Conservation (phyloP, 2,888 invertebrate species). For the Thymelicus acteon region DNA sequence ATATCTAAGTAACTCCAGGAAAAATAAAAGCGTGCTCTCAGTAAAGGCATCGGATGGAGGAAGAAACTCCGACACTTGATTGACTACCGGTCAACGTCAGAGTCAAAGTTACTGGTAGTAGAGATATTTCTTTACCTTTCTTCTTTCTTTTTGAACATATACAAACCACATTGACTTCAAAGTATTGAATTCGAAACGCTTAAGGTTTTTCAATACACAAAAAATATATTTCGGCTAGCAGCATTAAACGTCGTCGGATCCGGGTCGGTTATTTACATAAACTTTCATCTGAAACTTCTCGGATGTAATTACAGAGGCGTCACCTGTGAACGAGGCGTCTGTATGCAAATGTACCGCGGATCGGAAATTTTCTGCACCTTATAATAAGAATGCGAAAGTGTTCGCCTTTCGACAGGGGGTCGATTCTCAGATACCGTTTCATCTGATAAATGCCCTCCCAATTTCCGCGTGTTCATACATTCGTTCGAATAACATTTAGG, state of each 20-base stretch:
- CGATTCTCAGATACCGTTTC: slow-evolving; percentile 65
- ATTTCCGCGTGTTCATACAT: slow-evolving; percentile 76
- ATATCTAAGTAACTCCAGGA: too few relatives aligned
- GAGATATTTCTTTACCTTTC: too few relatives aligned
- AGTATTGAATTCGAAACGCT: too few relatives aligned
- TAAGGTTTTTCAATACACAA: not conserved
- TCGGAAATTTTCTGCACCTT: slow-evolving; percentile 77
- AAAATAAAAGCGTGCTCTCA: too few relatives aligned
- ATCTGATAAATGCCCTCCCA: slow-evolving; percentile 79
- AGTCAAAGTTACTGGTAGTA: too few relatives aligned
- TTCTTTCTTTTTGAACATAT: too few relatives aligned
- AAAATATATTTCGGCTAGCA: slow-evolving; percentile 17
- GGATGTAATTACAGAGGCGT: slow-evolving; percentile 79
- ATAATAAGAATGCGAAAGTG: slow-evolving; percentile 73
- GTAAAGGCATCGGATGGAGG: too few relatives aligned
- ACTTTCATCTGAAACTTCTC: slow-evolving; percentile 69
- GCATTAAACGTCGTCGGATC: slow-evolving; percentile 52
- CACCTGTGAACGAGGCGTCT: slow-evolving; percentile 74
- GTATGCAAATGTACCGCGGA: slow-evolving; percentile 73
- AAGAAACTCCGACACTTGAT: too few relatives aligned
- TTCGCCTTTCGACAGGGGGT: slow-evolving; percentile 49
- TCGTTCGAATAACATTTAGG: slow-evolving; percentile 76
- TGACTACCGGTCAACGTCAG: too few relatives aligned
- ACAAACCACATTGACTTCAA: too few relatives aligned
- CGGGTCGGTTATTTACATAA: slow-evolving; percentile 67